A percentile compares a stretch with the other conserved stretches of the same genome.
These are phyloP conservation scores for Malurus cyaneus DNA, from an alignment of 2,113 vertebrate species.

Conservation along the genomic window DNA sequence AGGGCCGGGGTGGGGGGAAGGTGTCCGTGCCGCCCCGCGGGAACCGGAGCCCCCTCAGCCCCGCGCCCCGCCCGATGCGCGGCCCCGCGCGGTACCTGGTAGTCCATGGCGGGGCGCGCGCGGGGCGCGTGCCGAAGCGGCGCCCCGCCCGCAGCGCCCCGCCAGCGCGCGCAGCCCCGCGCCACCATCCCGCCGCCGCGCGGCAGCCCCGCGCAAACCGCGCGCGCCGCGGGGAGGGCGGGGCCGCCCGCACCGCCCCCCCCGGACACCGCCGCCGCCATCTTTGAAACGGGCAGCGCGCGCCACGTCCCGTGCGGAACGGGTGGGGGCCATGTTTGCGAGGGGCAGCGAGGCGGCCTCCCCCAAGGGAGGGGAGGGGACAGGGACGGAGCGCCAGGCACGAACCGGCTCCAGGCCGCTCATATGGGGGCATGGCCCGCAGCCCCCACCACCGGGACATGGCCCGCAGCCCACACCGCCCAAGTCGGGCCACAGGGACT, in stretches of 20 bases:
- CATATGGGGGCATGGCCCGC: background rate
- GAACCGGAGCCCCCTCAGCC: background rate
- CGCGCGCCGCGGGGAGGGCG: background rate
- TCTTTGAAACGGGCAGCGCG: background rate
- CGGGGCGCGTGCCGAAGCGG: too few species aligned
- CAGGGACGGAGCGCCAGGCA: background rate
- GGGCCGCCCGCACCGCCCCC: background rate
- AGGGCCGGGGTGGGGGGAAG: too few species aligned
- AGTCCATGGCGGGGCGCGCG: slow-evolving; percentile 83
- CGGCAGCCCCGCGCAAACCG: background rate
- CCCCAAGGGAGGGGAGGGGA: background rate
- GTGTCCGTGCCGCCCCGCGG: background rate
- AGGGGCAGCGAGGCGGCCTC: background rate
- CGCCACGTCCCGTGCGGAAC: background rate
- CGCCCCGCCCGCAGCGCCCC: too few species aligned
- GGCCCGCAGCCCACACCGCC: background rate
- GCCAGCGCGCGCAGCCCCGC: too few species aligned
- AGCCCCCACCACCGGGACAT: too few species aligned
- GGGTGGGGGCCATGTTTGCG: background rate
- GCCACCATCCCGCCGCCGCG: too few species aligned
- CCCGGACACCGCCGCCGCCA: background rate
- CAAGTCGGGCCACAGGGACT: background rate
- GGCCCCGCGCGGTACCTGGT: slow-evolving; percentile 78
- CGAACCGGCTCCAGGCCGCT: background rate
- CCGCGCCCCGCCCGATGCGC: background rate